These are phyloP conservation scores for Pelodytes ibericus DNA, from an alignment of 2,797 vertebrate species.

Conservation along the genomic window DNA sequence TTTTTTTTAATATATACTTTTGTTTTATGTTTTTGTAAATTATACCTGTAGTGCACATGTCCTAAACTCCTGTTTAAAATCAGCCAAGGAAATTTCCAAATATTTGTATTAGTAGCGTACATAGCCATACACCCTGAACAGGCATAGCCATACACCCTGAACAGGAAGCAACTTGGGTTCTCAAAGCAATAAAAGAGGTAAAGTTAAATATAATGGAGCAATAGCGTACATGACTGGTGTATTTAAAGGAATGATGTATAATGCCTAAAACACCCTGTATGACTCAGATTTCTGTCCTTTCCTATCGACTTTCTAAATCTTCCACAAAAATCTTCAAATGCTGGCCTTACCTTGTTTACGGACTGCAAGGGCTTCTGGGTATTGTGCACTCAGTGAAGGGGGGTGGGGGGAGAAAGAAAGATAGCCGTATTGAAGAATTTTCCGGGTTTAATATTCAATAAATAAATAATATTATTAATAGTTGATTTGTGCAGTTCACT, in stretches of 20 bases:
- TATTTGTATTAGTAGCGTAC: neutral
- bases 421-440: too few relatives aligned
- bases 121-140: neutral
- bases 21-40: neutral
- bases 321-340: neutral
- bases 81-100: neutral
- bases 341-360: too few relatives aligned
- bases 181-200: neutral
- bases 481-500: too few relatives aligned
- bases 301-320: neutral
- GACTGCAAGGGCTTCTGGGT: too few relatives aligned
- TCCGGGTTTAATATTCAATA: too few relatives aligned
- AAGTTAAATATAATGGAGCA: neutral
- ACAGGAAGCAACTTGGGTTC: neutral
- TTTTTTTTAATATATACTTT: too few relatives aligned
- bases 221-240: neutral
- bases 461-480: too few relatives aligned
- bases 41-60: neutral
- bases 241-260: too few relatives aligned
- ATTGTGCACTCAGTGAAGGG: too few relatives aligned
- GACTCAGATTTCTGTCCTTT: neutral
- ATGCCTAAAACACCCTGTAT: too few relatives aligned
- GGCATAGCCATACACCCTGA: neutral
- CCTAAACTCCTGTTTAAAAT: neutral
- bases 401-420: too few relatives aligned